phyloP scores from a whole-genome alignment of 2,113 vertebrate species.

The Indri indri region DNA sequence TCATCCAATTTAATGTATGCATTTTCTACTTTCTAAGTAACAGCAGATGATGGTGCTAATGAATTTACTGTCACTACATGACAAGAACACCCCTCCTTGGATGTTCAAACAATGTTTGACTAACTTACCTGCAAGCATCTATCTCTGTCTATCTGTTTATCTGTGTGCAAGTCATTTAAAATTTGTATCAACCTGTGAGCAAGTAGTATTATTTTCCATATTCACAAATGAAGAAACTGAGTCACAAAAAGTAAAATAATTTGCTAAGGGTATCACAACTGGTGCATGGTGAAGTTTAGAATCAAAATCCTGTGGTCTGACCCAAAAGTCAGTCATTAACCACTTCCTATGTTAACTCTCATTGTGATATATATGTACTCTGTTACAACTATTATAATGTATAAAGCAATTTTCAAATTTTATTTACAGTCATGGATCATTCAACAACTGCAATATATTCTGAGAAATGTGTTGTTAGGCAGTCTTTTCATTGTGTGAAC shows the following conservation, averaged over 20 bases:
- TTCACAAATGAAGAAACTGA: neutral
- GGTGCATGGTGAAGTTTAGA: neutral
- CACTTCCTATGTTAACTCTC: neutral
- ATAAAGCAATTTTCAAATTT: neutral
- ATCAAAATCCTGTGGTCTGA: neutral
- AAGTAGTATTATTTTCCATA: neutral
- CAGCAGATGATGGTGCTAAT: neutral
- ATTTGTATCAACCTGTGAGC: neutral
- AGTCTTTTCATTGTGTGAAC: neutral
- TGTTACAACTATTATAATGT: neutral
- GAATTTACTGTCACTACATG: neutral
- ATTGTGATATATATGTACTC: neutral
- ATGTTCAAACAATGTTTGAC: neutral
- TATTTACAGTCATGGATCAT: neutral
- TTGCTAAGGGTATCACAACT: neutral
- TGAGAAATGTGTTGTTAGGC: neutral
- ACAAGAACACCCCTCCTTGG: neutral
- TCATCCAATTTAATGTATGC: neutral
- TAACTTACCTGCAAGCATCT: neutral
- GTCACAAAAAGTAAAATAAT: neutral
- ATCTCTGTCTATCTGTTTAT: no score
- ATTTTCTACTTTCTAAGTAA: neutral
- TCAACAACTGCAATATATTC: neutral
- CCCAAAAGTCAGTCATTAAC: neutral
- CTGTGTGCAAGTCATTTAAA: neutral